A percentile compares a stretch with the other conserved stretches of the same genome.
phyloP scores from a whole-genome alignment of 2,113 vertebrate genomes.

The Hirundichthys speculiger region DNA sequence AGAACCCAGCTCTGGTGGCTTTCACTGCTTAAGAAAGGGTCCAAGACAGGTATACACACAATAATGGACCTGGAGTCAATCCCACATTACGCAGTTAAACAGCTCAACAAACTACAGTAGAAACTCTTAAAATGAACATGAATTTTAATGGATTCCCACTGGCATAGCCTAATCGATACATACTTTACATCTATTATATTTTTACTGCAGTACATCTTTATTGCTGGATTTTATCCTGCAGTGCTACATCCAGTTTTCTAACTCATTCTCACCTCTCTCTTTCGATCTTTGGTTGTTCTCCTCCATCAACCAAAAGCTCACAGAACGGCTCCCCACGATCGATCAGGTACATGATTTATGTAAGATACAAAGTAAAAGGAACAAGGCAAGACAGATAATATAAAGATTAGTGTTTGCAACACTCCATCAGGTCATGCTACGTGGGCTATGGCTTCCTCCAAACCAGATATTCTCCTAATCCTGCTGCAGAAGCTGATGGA shows the following conservation, averaged over 20 bases:
- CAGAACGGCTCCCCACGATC: slow-evolving; percentile 81
- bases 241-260: slow-evolving; percentile 36
- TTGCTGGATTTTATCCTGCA: slow-evolving; percentile 8
- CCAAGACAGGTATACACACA: slow-evolving; percentile 85
- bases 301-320: slow-evolving; percentile 73
- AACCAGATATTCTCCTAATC: slow-evolving; percentile 97
- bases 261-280: slow-evolving; percentile 35
- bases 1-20: slow-evolving; percentile 91
- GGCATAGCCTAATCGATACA: slow-evolving; percentile 27
- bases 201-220: slow-evolving; percentile 16
- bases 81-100: not conserved
- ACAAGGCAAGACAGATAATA: slow-evolving; percentile 9
- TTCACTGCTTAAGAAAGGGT: slow-evolving; percentile 92
- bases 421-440: slow-evolving; percentile 92
- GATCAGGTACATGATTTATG: slow-evolving; percentile 82
- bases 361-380: slow-evolving; percentile 22
- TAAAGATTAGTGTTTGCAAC: slow-evolving; percentile 45
- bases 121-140: not conserved
- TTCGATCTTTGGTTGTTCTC: slow-evolving; percentile 25
- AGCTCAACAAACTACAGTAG: slow-evolving; percentile 7
- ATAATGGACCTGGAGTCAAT: not conserved
- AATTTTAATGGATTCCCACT: slow-evolving; percentile 7
- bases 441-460: slow-evolving; percentile 99
- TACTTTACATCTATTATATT: not conserved
- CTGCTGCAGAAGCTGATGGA: slow-evolving; percentile 98